Evolutionary conservation across 1,140 invertebrate genomes (phyloP), one percentile per base, ranked within the genome.

Genomic region (Saccostrea echinata): DNA sequence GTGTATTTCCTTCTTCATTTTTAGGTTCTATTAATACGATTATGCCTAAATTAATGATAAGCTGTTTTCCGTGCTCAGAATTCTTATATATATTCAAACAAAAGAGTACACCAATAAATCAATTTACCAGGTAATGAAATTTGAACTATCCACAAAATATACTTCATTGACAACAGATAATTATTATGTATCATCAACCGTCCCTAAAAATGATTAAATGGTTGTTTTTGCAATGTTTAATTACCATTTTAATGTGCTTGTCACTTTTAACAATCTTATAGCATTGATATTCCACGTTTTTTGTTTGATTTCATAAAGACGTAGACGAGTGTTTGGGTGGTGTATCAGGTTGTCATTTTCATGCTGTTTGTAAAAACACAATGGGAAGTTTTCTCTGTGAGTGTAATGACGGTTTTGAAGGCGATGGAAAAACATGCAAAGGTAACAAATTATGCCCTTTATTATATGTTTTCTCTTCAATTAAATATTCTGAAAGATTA

Each of bases 341-440:
- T 18, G 6, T 16, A 43, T 16, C 18, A 9, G 16, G 52, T 9
- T 83, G 81, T 83, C 21, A 83, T 21, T 21, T 9, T 2, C 6
- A 83, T 53, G 81, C 81, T 4, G 11, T 53, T n/a, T 83, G 81
- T 52, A 83, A 43, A 6, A 83, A 83, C 51, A 53, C 81, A 21
- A 21, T n/a, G 12, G 81, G 81, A 51, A 83, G 81, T 35, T 83
- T 52, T 27, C 12, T 18, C n/a, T 83, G 81, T 53, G 9, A 43
- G 3, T 83, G 81, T 21, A 83, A 52, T 12, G 51, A 13, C 24
- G 81, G 81, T n/a, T 83, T n/a, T n/a, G 21, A 83, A 83, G 81
- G 81, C 13, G 30, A 83, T 52, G 81, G 81, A 24, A 24, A n/a
- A 51, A 30, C 16, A 13, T 83, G 81, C 81, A 52, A n/a, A 1